Evolutionary conservation across 2,113 vertebrate genomes (phyloP), one percentile per base, ranked within the genome.

Genomic region (Nycticebus coucang): DNA sequence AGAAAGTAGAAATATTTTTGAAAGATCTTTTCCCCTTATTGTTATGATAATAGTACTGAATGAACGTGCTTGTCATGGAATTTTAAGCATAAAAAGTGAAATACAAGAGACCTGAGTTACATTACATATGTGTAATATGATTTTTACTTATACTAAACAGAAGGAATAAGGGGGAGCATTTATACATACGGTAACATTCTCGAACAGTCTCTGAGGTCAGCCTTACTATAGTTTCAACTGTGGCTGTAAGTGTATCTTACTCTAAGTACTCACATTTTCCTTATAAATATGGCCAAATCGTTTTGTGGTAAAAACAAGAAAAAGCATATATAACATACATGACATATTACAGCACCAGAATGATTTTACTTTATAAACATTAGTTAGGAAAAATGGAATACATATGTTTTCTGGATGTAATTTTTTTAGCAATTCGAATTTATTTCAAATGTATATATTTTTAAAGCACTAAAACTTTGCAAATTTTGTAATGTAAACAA

Each of bases 381-480:
- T 69, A 35, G 97, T 87, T 5, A 50, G 26, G 83, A 96, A 94
- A 97, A 97, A 97, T 57, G 4, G 1, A 71, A 93, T 82, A 94
- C 21, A 77, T 55, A 69, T 55, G 60, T 17, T 91, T 95, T 35
- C 64, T 45, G 60, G 86, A 91, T 37, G 11, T 82, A 96, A 26
- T 92, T 97, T 95, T 97, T 95, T 74, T 91, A 93, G 66, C 37
- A 22, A 91, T 89, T 33, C 80, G 78, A 94, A 71, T 66, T 22
- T 86, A 79, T 85, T 35, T 79, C 13, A 89, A 95, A 85, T 83
- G 30, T 17, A 55, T 88, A 69, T 68, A 79, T 74, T 95, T 92
- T 86, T 60, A 93, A 93, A 93, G 57, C n/a, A 86, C 35, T 79
- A 90, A 85, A 45, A 88, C 19, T 45, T 89, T 3, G 12, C 5